Base-by-base conservation (phyloP, 2,113 vertebrate genomes). In the Antechinus flavipes region DNA sequence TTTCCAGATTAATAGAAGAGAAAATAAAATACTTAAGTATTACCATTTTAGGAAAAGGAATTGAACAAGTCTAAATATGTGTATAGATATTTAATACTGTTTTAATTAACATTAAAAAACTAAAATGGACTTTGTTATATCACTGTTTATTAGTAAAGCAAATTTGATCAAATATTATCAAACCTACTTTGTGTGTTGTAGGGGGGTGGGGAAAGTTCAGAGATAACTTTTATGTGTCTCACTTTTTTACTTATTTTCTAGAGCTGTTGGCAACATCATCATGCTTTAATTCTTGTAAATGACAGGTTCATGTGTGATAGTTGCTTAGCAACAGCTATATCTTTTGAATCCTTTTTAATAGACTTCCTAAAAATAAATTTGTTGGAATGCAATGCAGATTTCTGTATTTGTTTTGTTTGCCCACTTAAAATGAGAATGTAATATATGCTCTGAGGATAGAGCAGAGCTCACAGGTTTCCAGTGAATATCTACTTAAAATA, bases 291-390 rank as follows among this genome's bases (percentile, higher is more conserved):
- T 96, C 94, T 89, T 91, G 97, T 90, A 54, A 90, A 89, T 58
- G 94, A 54, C 56, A 56, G 95, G 76, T 90, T 42, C 22, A 89
- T 94, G 91, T 94, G 91, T 46, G 53, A 16, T 52, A 7, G 98
- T 98, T 97, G 97, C 98, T 91, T 98, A 96, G 97, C 96, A 98
- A 98, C 96, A 16, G 54, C 95, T 54, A n/a, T 94, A 55, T 97
- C 95, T 54, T 96, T 96, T 97, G 94, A 96, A 26, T 93, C 55
- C 96, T 95, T 96, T 95, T 95, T 89, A 96, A 89, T 95, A 90
- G 92, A 42, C 30, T 68, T 95, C 27, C 27, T 58, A 9, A 19
- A 19, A 4, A 8, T 2, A 27, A 27, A 49, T 49, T 97, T 93
- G 94, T 54, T 96, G 68, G 91, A 49, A n/a, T 92, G 92, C 93